phyloP scores from a whole-genome alignment of 1,140 invertebrate species.

The Ooceraea biroi region DNA sequence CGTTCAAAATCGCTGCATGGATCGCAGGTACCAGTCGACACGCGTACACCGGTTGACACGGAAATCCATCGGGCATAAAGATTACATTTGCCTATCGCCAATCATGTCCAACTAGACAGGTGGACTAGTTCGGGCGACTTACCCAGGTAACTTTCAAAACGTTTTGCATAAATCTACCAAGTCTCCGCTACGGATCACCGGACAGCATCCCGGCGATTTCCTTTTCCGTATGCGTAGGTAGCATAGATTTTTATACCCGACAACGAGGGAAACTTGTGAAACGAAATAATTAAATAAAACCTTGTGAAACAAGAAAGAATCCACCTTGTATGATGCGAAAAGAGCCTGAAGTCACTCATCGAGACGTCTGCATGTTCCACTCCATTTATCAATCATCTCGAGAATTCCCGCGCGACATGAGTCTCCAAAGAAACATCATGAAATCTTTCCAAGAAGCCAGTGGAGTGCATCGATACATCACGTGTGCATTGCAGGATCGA shows the following conservation, averaged over 20 bases:
- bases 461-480: conserved; percentile 12
- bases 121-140: conserved; percentile 11
- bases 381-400: conserved; percentile 34
- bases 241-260: background rate
- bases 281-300: background rate
- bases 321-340: background rate
- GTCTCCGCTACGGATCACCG: conserved; percentile 52
- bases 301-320: background rate
- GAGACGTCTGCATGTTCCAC: background rate
- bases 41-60: background rate
- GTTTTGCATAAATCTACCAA: conserved; percentile 13
- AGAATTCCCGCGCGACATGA: background rate
- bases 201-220: background rate
- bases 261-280: no score
- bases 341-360: no score
- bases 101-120: background rate
- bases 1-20: conserved; percentile 54
- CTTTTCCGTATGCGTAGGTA: conserved; percentile 10
- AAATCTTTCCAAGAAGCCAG: background rate
- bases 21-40: background rate
- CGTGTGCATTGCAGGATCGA: conserved; percentile 30
- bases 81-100: background rate
- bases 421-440: background rate
- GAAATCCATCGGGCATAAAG: conserved; percentile 30
- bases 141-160: conserved; percentile 28